Evolutionary conservation across 2,888 invertebrate species (phyloP), one percentile per base, ranked within the genome.

Genomic region (Perithous albicinctus): DNA sequence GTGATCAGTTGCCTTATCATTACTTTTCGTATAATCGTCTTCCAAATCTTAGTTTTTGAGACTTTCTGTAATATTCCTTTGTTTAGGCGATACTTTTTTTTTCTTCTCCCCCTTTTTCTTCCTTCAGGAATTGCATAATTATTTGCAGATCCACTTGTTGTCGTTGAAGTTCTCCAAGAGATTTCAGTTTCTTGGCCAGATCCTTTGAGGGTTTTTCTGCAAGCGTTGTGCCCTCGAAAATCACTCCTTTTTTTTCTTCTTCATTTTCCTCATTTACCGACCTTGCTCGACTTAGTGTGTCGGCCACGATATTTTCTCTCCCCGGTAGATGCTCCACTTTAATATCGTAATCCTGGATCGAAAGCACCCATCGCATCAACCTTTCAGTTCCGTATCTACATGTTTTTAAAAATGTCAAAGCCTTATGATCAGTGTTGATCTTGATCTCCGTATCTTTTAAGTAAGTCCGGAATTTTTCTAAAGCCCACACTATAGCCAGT

Each of bases 351-450:
- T 70, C 64, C 20, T 80, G 70, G 0, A 80, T 59, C 0, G 51
- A 35, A 2, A 80, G n/a, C 0, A 54, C 10, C 80, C 80, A 80
- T 18, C 80, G 4, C 0, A 43, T 76, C 1, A 70, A 7, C 18
- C 80, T 8, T 1, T 23, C 54, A 18, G 48, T 29, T 0, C 41
- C 35, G 0, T 70, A 32, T 10, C 23, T 20, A 23, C 80, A 76
- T 1, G 8, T 48, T 10, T 26, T 12, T 0, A 80, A 12, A 35
- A 80, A 80, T 1, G 29, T 51, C 0, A 80, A 4, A 0, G 80
- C 76, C 20, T 32, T 51, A 15, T 80, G 80, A 8, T 80, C 80
- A 0, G 76, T 76, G 1, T 15, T n/a, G 0, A 70, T 12, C 3
- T 2, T 29, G 0, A 80, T 18, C 1, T 32, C 46, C 0, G 80